Evolutionary conservation across 2,888 invertebrate genomes (phyloP).

Genomic region (Conistra vaccinii): DNA sequence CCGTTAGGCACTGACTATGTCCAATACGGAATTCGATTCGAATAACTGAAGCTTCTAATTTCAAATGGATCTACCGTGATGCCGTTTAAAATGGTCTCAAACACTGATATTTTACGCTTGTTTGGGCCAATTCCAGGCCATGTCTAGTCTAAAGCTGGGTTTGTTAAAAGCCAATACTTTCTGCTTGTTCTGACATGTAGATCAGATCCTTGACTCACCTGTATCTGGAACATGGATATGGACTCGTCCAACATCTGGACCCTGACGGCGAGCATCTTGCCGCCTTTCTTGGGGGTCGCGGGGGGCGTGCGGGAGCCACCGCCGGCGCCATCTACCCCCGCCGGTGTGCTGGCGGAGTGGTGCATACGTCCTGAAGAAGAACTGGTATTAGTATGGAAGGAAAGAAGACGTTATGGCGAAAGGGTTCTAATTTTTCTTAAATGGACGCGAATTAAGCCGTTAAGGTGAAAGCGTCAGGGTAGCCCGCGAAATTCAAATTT

Average conservation of each 20-base stretch:
- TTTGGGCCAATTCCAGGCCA: neutral
- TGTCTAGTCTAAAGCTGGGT: neutral
- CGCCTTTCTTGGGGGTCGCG: conserved; percentile 95
- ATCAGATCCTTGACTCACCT: conserved; percentile 91
- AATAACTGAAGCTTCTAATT: neutral
- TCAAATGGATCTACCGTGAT: neutral
- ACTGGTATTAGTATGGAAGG: neutral
- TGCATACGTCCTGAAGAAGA: conserved; percentile 92
- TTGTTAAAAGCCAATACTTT: neutral
- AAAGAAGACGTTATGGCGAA: neutral
- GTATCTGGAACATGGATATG: conserved; percentile 97
- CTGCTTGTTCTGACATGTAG: neutral
- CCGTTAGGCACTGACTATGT: neutral
- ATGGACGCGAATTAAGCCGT: neutral
- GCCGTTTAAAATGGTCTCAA: neutral
- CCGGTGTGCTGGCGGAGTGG: conserved; percentile 96
- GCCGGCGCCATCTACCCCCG: conserved; percentile 94
- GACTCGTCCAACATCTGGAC: conserved; percentile 97
- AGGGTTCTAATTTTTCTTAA: too few relatives aligned
- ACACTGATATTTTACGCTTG: neutral
- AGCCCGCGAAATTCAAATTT: too few relatives aligned
- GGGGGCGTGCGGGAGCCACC: conserved; percentile 93
- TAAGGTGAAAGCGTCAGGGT: too few relatives aligned
- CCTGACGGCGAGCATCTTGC: conserved; percentile 96
- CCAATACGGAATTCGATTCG: neutral